phyloP scores from a whole-genome alignment of 2,888 invertebrate species.

The Phorcus lineatus region DNA sequence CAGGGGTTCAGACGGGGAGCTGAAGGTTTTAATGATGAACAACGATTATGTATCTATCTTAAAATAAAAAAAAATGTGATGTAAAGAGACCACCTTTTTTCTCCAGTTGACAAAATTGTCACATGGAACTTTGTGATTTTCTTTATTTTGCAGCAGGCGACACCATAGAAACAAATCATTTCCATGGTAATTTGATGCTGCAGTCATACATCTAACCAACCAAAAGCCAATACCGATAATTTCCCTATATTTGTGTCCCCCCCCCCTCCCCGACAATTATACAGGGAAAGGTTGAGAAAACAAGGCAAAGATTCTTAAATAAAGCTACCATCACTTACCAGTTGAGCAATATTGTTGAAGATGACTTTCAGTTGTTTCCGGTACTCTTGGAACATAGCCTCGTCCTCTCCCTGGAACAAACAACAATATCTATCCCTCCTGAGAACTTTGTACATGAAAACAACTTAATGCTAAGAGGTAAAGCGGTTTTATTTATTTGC shows the following conservation, averaged over 20 bases:
- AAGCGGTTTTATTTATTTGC: no score
- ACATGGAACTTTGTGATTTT: constrained; percentile 27
- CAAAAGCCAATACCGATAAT: neutral
- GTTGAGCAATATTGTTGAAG: constrained; percentile 77
- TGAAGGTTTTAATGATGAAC: no score
- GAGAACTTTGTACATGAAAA: no score
- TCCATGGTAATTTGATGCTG: neutral
- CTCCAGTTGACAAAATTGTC: no score
- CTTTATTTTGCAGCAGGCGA: neutral
- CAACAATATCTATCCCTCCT: no score
- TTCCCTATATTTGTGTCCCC: neutral
- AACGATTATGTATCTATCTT: no score
- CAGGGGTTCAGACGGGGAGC: no score
- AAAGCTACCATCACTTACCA: constrained; percentile 74
- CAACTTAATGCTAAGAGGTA: no score
- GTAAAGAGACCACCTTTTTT: no score
- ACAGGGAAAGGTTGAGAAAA: no score
- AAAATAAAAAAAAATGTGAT: no score
- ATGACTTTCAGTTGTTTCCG: constrained; percentile 78
- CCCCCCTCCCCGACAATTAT: no score
- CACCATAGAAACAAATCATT: neutral
- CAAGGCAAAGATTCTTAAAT: neutral
- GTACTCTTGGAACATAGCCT: constrained; percentile 78
- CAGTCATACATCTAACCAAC: neutral
- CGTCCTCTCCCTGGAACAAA: constrained; percentile 76